A percentile compares a stretch with the other conserved stretches of the same genome.
Evolutionary conservation across 2,888 invertebrate species (phyloP).

Genomic region (Zaprionus lineosus): DNA sequence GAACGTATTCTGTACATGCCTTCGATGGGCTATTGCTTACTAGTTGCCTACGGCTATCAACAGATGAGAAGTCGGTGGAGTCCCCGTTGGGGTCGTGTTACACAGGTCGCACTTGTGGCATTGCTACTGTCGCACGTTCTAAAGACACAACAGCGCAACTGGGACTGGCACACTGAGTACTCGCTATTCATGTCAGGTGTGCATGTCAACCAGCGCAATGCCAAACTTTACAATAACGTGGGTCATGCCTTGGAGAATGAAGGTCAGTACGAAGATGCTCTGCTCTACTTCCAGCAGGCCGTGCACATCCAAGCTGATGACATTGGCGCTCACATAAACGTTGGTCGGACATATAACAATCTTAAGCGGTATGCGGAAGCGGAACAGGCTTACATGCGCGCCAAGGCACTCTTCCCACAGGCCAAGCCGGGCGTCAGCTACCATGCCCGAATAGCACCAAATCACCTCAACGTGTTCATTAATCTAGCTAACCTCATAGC

Average conservation of each 20-base stretch:
- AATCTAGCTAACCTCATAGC: slow-evolving; percentile 97
- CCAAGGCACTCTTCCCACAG: slow-evolving; percentile 94
- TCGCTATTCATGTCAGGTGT: slow-evolving; percentile 96
- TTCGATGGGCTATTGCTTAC: slow-evolving; percentile 97
- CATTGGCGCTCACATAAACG: slow-evolving; percentile 98
- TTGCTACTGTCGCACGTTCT: slow-evolving; percentile 90
- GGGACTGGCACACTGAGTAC: slow-evolving; percentile 97
- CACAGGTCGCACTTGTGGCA: slow-evolving; percentile 83
- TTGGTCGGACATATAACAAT: slow-evolving; percentile 96
- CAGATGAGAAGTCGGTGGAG: slow-evolving; percentile 82
- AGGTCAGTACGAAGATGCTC: slow-evolving; percentile 88
- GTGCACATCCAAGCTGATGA: slow-evolving; percentile 97
- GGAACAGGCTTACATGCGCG: slow-evolving; percentile 95
- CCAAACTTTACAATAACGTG: slow-evolving; percentile 98
- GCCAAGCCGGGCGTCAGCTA: slow-evolving; percentile 97
- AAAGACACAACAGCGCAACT: slow-evolving; percentile 94
- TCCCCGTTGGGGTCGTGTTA: slow-evolving; percentile 20
- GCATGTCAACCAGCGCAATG: slow-evolving; percentile 91
- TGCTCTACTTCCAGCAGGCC: slow-evolving; percentile 95
- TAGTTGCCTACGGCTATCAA: slow-evolving; percentile 94
- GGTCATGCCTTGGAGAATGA: slow-evolving; percentile 96
- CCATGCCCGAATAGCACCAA: slow-evolving; percentile 97
- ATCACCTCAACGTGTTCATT: slow-evolving; percentile 97
- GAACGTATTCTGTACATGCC: slow-evolving; percentile 98
- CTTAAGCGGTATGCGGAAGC: slow-evolving; percentile 94